Evolutionary conservation across 1,140 invertebrate genomes (phyloP).

Genomic region (Halictus rubicundus): DNA sequence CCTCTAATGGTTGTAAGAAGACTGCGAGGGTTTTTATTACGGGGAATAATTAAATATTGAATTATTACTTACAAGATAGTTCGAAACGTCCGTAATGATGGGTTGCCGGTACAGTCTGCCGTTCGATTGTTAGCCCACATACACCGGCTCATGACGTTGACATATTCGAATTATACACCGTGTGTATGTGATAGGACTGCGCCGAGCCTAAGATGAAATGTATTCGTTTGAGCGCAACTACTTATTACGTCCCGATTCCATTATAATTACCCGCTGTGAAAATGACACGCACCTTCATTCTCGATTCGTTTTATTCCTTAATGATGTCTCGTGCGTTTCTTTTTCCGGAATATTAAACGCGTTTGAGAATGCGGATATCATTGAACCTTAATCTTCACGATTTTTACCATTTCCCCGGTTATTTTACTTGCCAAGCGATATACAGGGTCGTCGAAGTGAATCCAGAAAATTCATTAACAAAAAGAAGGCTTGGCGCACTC

Average conservation of each 20-base stretch:
- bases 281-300: neutral
- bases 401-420: neutral
- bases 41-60: constrained; percentile 27
- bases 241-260: constrained; percentile 20
- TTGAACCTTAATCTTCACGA: neutral
- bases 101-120: constrained; percentile 16
- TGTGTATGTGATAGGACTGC: constrained; percentile 18
- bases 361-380: neutral
- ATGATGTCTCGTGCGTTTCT: neutral
- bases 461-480: too few relatives aligned
- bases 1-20: neutral
- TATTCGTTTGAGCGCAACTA: constrained; percentile 25
- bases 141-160: constrained; percentile 25
- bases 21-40: neutral
- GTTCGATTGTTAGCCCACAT: constrained; percentile 32
- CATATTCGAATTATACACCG: constrained; percentile 41
- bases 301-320: neutral
- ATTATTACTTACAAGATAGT: neutral
- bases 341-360: constrained; percentile 5
- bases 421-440: too few relatives aligned
- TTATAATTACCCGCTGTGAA: constrained; percentile 20
- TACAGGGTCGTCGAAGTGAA: too few relatives aligned
- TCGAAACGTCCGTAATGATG: constrained; percentile 21
- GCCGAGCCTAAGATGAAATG: constrained; percentile 20
- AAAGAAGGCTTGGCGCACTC: too few relatives aligned